Conservation (phyloP, 2,888 invertebrate genomes). For the Andrena flavipes region DNA sequence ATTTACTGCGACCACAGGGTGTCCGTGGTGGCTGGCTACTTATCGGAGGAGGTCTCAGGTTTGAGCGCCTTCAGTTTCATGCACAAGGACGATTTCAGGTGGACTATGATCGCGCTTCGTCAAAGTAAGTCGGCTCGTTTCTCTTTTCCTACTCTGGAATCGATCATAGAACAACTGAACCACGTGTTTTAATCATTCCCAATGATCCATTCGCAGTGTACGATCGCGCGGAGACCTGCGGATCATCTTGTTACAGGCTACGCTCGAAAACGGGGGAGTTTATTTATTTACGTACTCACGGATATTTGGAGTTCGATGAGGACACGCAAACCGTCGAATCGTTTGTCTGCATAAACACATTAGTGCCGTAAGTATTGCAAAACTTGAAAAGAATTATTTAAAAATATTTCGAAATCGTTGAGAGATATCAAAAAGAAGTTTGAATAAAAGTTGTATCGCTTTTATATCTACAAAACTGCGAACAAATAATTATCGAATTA, state of each 20-base stretch:
- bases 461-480: too few relatives aligned
- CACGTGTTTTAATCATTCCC: neutral
- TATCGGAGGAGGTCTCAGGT: conserved; percentile 95
- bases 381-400: neutral
- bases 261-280: conserved; percentile 93
- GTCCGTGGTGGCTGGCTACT: conserved; percentile 94
- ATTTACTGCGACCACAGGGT: conserved; percentile 96
- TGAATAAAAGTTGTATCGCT: too few relatives aligned
- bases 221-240: conserved; percentile 92
- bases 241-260: conserved; percentile 94
- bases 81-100: conserved; percentile 95
- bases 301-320: conserved; percentile 93
- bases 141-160: neutral
- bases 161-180: neutral
- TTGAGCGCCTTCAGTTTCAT: conserved; percentile 95
- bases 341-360: conserved; percentile 94
- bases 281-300: conserved; percentile 93
- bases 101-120: conserved; percentile 94
- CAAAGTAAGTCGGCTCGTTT: conserved; percentile 87
- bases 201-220: conserved; percentile 88
- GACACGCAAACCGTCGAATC: conserved; percentile 92
- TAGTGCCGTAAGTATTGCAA: conserved; percentile 86
- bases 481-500: too few relatives aligned
- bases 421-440: too few relatives aligned
- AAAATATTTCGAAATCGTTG: neutral